A percentile compares a stretch with the other conserved stretches of the same genome.
phyloP scores from a whole-genome alignment of 2,797 vertebrate species.

The Siniperca obscura region DNA sequence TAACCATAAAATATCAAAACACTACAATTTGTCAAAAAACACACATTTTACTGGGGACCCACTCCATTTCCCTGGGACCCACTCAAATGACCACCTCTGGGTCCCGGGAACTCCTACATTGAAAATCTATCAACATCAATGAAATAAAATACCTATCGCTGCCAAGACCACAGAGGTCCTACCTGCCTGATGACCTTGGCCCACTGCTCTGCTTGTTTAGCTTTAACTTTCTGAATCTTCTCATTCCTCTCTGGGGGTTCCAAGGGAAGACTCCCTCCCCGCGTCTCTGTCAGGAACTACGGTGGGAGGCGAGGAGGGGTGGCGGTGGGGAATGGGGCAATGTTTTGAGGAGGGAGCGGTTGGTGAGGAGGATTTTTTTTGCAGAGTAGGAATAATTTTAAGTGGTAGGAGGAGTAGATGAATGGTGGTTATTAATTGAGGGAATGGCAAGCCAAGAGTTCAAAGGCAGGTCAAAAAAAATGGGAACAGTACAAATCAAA shows the following conservation, averaged over 20 bases:
- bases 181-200: constrained; percentile 97
- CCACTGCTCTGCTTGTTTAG: constrained; percentile 96
- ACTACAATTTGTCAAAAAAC: too few species aligned
- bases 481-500: constrained; percentile 71
- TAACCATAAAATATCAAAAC: too few species aligned
- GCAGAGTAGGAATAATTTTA: constrained; percentile 62
- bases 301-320: constrained; percentile 76
- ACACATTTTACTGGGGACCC: too few species aligned
- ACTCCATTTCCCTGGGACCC: too few species aligned
- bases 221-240: constrained; percentile 89
- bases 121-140: too few species aligned
- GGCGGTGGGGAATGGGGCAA: constrained; percentile 59
- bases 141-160: constrained; percentile 44
- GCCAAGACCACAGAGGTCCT: constrained; percentile 80
- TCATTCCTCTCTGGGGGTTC: constrained; percentile 88
- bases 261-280: constrained; percentile 84
- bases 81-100: too few species aligned
- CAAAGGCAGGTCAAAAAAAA: constrained; percentile 58
- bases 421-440: constrained; percentile 70
- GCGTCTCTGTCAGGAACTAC: constrained; percentile 94
- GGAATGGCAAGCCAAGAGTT: constrained; percentile 74
- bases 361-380: constrained; percentile 40
- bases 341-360: constrained; percentile 63
- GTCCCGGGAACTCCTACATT: too few species aligned
- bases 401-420: constrained; percentile 60